phyloP scores from a whole-genome alignment of 2,113 vertebrate species.

The Redunca redunca region DNA sequence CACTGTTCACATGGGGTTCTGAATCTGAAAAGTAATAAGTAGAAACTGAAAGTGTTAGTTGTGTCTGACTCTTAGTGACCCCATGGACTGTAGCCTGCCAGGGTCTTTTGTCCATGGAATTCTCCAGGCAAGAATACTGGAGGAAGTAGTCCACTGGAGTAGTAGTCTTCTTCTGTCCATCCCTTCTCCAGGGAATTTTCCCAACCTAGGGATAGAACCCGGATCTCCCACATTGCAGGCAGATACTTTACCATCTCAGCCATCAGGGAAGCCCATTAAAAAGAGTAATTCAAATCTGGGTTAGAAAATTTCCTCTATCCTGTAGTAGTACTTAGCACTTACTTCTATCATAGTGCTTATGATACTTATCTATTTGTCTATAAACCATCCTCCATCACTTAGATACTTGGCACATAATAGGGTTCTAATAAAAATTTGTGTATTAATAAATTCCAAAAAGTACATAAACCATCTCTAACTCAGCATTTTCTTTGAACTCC shows the following conservation, averaged over 20 bases:
- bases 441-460: background rate
- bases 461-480: background rate
- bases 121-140: background rate
- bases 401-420: background rate
- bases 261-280: background rate
- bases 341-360: background rate
- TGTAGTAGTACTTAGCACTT: background rate
- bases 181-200: background rate
- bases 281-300: background rate
- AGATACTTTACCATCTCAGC: background rate
- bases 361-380: background rate
- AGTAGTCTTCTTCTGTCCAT: background rate
- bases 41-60: background rate
- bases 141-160: background rate
- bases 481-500: background rate
- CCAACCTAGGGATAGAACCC: background rate
- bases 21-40: background rate
- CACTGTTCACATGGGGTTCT: background rate
- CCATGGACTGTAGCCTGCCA: background rate
- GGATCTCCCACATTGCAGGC: background rate
- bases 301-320: background rate
- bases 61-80: background rate
- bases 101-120: background rate
- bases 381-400: background rate
- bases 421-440: background rate